Base-by-base conservation (phyloP, 2,113 vertebrate genomes). In the Cromileptes altivelis region DNA sequence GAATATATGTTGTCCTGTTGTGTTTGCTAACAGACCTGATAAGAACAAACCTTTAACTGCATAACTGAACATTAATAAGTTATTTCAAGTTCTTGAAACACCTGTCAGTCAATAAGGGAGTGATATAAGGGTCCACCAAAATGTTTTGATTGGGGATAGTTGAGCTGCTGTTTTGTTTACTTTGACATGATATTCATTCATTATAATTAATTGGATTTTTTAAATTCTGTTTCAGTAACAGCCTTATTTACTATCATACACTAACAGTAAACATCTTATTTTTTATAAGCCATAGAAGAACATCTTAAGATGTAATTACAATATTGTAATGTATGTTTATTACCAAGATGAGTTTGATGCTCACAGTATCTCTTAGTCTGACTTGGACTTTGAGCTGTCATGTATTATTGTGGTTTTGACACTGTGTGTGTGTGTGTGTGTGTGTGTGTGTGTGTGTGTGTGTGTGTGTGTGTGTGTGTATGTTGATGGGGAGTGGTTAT, bases 351-450 rank as follows among this genome's bases (percentile, higher is more conserved):
- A 69, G 49, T 81, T 49, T 55, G 52, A 81, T 74, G 84, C 71
- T 82, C 2, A 8, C 47, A 13, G 63, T 60, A 3, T 60, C 69
- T 70, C 74, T 52, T 49, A 52, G 67, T 86, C 75, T 81, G 63
- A 70, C 10, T 14, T 77, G 90, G 88, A 94, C 93, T 94, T 91
- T 91, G 90, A 81, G 80, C 88, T 82, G 60, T 75, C 86, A 77
- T 88, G 77, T 75, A 86, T 81, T 87, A 81, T 88, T 87, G 90
- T 86, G 82, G 80, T 88, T 92, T 83, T 87, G 76, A 73, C 81
- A 40, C n/a, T 2, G 33, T 71, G 60, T 73, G 70, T 73, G 50
- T 53, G 68, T 33, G 63, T 23, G 75, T 61, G 67, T 64, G 49
- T 79, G 75, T 61, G 68, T 60, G 74, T 70, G 74, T 70, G 81